These are phyloP conservation scores for Luperina nickerlii DNA, from an alignment of 2,888 invertebrate genomes.

Conservation along the genomic window DNA sequence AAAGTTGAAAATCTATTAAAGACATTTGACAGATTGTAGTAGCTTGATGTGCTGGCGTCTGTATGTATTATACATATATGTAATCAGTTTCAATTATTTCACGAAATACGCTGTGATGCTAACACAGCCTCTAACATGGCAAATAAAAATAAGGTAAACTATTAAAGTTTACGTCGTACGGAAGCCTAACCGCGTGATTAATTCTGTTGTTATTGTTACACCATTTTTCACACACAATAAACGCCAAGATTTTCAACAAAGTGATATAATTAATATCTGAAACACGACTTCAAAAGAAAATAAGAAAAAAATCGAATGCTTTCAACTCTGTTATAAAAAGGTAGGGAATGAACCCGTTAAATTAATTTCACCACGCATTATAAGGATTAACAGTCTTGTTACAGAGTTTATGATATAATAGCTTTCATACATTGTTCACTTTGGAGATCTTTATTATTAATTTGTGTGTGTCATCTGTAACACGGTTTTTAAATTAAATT, in stretches of 20 bases:
- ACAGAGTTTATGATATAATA: conserved; percentile 22
- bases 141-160: background rate
- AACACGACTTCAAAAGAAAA: conserved; percentile 14
- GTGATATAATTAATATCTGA: background rate
- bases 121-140: background rate
- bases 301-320: conserved; percentile 17
- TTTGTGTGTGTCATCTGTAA: conserved; percentile 5
- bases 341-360: conserved; percentile 36
- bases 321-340: conserved; percentile 42
- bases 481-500: conserved; percentile 11
- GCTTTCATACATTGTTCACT: conserved; percentile 29
- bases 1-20: too few species aligned
- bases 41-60: too few species aligned
- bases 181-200: too few species aligned
- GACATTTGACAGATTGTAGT: too few species aligned
- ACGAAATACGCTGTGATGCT: background rate
- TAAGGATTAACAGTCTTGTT: conserved; percentile 35
- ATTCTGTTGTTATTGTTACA: background rate
- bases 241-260: background rate
- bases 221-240: background rate
- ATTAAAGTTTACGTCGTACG: background rate
- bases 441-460: conserved; percentile 34
- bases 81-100: background rate
- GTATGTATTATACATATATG: too few species aligned
- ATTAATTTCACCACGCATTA: conserved; percentile 50